Evolutionary conservation across 2,113 vertebrate species (phyloP).

Genomic region (Sphyrna mokarran): DNA sequence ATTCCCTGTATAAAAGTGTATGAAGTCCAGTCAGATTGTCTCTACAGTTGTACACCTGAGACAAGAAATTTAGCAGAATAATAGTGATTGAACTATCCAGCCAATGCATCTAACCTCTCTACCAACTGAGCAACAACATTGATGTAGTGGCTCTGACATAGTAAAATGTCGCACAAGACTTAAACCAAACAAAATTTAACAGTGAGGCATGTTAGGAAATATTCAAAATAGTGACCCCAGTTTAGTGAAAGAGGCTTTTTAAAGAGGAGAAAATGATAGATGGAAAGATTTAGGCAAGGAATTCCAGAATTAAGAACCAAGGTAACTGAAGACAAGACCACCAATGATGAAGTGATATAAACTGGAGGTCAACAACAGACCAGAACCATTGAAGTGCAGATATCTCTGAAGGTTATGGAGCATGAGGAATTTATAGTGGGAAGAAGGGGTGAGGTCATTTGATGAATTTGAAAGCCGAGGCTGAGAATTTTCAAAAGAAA

Average conservation of each 20-base stretch:
- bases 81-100: background rate
- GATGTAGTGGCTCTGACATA: background rate
- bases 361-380: background rate
- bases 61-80: background rate
- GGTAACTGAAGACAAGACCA: background rate
- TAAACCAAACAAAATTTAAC: background rate
- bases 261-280: too few relatives aligned
- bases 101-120: background rate
- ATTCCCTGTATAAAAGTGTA: background rate
- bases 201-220: background rate
- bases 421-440: background rate
- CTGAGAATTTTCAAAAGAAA: background rate
- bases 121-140: background rate
- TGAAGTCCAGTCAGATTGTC: background rate
- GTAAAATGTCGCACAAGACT: background rate
- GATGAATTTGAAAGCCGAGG: background rate
- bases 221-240: too few relatives aligned
- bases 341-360: background rate
- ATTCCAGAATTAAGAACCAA: background rate
- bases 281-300: too few relatives aligned
- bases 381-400: background rate
- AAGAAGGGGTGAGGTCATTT: background rate
- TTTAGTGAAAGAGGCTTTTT: too few relatives aligned
- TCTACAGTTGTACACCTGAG: background rate
- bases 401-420: background rate